Evolutionary conservation across 2,797 vertebrate genomes (phyloP).

Genomic region (Acanthornis magna): DNA sequence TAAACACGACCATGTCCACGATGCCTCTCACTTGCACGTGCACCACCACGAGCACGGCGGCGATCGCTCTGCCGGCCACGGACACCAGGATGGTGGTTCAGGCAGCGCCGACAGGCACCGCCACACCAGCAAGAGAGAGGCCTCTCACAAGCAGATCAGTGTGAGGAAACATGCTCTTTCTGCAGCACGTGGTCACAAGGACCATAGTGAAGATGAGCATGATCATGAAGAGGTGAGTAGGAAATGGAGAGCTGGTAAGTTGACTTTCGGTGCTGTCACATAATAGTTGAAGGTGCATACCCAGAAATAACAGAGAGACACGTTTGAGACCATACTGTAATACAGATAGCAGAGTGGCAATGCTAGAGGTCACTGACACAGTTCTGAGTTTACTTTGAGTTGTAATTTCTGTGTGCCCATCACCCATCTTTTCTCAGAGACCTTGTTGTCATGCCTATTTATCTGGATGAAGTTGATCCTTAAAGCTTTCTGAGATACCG

Average conservation of each 20-base stretch:
- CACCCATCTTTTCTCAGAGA: not conserved
- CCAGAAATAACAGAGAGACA: not conserved
- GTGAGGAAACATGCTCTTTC: constrained; percentile 65
- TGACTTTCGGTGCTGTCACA: fast-evolving
- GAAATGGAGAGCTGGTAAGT: not conserved
- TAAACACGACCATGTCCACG: constrained; percentile 64
- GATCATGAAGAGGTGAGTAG: constrained; percentile 86
- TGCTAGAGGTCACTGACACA: not conserved
- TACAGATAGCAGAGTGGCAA: not conserved
- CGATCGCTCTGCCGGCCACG: constrained; percentile 49
- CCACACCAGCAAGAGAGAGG: constrained; percentile 83
- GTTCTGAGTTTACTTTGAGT: not conserved
- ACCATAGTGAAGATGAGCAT: constrained; percentile 67
- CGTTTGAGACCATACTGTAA: fast-evolving
- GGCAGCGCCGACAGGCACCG: constrained; percentile 58
- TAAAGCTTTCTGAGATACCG: not conserved
- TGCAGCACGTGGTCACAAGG: constrained; percentile 47
- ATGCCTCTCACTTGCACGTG: not conserved
- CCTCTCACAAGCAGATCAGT: constrained; percentile 60
- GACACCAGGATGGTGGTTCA: constrained; percentile 57
- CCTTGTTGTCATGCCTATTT: not conserved
- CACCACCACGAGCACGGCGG: constrained; percentile 51
- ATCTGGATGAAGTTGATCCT: not conserved
- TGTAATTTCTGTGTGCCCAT: not conserved
- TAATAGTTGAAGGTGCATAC: not conserved